These are phyloP conservation scores for Antechinus flavipes DNA, from an alignment of 2,113 vertebrate genomes.

Conservation along the genomic window DNA sequence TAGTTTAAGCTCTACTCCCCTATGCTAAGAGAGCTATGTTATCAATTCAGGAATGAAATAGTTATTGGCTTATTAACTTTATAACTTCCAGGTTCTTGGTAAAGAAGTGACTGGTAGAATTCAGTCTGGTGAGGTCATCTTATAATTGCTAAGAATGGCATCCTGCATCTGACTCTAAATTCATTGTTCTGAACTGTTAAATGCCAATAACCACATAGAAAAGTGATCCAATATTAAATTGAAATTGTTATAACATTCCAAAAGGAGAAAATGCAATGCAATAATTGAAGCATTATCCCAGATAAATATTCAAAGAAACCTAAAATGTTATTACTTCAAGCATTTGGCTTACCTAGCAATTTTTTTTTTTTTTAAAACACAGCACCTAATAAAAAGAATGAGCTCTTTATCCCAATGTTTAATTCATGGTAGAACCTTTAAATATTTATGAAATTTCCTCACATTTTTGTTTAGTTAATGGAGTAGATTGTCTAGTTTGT, in stretches of 20 bases:
- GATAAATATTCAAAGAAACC: conserved; percentile 80
- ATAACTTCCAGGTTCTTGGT: neutral
- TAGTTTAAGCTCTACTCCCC: neutral
- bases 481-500: conserved; percentile 41
- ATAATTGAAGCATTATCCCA: conserved; percentile 76
- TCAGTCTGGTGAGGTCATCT: neutral
- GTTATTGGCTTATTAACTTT: neutral
- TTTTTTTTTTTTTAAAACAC: conserved; percentile 72
- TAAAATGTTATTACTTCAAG: conserved; percentile 78
- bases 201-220: conserved; percentile 45
- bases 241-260: conserved; percentile 74
- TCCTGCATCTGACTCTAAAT: neutral
- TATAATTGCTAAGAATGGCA: neutral
- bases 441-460: conserved; percentile 78
- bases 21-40: neutral
- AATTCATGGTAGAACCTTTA: conserved; percentile 71
- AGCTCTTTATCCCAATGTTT: conserved; percentile 69
- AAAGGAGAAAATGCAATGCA: conserved; percentile 58
- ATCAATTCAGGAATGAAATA: neutral
- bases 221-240: conserved; percentile 58
- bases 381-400: conserved; percentile 59
- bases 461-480: conserved; percentile 69
- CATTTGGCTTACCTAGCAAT: conserved; percentile 73
- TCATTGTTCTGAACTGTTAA: conserved; percentile 47
- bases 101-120: neutral